These are phyloP conservation scores for Thecophora atra DNA, from an alignment of 2,888 invertebrate genomes.

Conservation along the genomic window DNA sequence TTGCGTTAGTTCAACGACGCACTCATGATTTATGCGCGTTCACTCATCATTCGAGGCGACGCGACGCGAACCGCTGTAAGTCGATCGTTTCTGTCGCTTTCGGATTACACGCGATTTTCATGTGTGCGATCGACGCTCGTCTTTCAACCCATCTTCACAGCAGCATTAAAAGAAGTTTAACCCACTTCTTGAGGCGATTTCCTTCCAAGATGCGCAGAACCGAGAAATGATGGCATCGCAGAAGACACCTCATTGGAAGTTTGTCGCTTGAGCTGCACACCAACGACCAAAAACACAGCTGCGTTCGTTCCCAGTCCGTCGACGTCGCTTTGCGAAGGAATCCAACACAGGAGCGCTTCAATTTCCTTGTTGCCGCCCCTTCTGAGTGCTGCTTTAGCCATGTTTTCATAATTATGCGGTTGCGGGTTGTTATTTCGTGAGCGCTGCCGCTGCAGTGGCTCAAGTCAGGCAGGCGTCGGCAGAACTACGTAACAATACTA, in stretches of 20 bases:
- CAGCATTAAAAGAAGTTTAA: too few relatives aligned
- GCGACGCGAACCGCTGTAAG: too few relatives aligned
- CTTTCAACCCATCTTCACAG: too few relatives aligned
- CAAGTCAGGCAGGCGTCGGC: slow-evolving; percentile 24
- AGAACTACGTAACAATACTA: slow-evolving; percentile 13
- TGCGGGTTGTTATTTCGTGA: neutral
- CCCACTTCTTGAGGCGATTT: too few relatives aligned
- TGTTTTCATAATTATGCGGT: neutral
- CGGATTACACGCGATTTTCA: too few relatives aligned
- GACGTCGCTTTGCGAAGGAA: neutral
- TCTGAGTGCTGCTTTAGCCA: neutral
- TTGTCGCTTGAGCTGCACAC: neutral
- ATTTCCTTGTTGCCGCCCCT: slow-evolving; percentile 4
- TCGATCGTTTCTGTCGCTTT: neutral
- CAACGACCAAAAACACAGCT: neutral
- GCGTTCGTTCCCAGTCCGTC: neutral
- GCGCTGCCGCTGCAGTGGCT: too few relatives aligned
- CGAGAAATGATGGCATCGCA: neutral
- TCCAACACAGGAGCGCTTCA: neutral
- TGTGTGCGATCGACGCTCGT: too few relatives aligned
- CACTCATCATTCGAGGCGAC: neutral
- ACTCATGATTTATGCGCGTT: slow-evolving; percentile 54
- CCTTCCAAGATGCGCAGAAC: slow-evolving; percentile 15
- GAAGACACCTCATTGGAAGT: slow-evolving; percentile 30
- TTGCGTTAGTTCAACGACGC: slow-evolving; percentile 32